A percentile compares a stretch with the other conserved stretches of the same genome.
Conservation (phyloP, 2,888 invertebrate species). For the Plebejus anna region DNA sequence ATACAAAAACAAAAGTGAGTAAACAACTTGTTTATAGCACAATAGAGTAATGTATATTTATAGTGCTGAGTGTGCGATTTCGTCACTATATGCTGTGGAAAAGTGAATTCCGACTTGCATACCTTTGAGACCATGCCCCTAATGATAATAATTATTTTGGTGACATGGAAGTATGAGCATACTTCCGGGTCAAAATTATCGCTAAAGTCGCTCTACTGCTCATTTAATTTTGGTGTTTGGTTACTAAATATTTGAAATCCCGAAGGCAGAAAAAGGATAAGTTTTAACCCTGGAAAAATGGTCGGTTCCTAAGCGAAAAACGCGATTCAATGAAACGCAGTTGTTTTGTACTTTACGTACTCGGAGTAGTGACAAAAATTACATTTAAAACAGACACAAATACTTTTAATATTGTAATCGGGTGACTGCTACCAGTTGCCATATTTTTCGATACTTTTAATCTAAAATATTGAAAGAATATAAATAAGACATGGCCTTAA, state of each 20-base stretch:
- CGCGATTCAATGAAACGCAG: too few species aligned
- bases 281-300: not conserved
- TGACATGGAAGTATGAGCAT: too few species aligned
- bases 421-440: not conserved
- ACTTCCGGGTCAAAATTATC: too few species aligned
- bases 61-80: not conserved
- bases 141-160: too few species aligned
- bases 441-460: not conserved
- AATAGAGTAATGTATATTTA: not conserved
- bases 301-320: too few species aligned
- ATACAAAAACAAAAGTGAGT: slow-evolving; percentile 82
- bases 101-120: too few species aligned
- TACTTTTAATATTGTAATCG: not conserved
- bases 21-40: not conserved
- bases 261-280: too few species aligned
- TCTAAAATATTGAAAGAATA: not conserved
- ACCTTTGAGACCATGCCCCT: too few species aligned
- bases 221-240: too few species aligned
- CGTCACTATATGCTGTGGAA: not conserved
- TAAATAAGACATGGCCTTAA: not conserved
- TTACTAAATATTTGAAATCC: too few species aligned
- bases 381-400: not conserved
- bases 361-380: too few species aligned
- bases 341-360: too few species aligned
- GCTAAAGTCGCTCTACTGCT: not conserved